Percentiles rank a stretch among this genome's conserved stretches.
Conservation (phyloP, 2,113 vertebrate genomes). For the Eupsittula cactorum region DNA sequence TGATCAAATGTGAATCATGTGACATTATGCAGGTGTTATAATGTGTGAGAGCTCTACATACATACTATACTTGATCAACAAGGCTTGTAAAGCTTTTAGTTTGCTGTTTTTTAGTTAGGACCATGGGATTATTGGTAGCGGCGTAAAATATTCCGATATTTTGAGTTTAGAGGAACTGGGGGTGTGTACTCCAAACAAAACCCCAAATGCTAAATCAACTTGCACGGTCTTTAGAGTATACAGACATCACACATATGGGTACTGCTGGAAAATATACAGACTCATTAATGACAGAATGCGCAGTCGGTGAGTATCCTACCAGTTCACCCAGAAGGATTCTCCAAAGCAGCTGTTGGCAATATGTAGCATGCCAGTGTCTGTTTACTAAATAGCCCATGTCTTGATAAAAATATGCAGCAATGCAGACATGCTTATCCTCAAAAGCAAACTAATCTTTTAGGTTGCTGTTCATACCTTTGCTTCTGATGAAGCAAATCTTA, state of each 20-base stretch:
- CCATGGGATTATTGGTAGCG: background rate
- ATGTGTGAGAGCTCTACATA: background rate
- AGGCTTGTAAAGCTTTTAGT: background rate
- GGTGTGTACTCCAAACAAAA: background rate
- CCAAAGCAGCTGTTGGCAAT: background rate
- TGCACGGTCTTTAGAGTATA: background rate
- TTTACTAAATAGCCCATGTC: background rate
- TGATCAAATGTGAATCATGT: too few relatives aligned
- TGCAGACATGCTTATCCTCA: background rate
- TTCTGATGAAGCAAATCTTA: background rate
- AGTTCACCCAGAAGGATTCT: background rate
- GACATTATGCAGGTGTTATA: background rate
- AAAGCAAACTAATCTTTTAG: background rate
- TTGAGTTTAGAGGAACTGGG: background rate
- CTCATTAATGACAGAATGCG: background rate
- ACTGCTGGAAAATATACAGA: background rate
- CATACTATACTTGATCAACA: background rate
- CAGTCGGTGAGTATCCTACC: background rate
- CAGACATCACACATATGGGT: background rate
- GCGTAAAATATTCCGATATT: fast-evolving
- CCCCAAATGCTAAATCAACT: background rate
- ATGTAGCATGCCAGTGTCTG: background rate
- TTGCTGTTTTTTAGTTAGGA: background rate
- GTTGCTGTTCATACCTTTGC: background rate
- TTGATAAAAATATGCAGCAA: background rate